Conservation (phyloP, 2,797 vertebrate genomes). For the Characodon lateralis region DNA sequence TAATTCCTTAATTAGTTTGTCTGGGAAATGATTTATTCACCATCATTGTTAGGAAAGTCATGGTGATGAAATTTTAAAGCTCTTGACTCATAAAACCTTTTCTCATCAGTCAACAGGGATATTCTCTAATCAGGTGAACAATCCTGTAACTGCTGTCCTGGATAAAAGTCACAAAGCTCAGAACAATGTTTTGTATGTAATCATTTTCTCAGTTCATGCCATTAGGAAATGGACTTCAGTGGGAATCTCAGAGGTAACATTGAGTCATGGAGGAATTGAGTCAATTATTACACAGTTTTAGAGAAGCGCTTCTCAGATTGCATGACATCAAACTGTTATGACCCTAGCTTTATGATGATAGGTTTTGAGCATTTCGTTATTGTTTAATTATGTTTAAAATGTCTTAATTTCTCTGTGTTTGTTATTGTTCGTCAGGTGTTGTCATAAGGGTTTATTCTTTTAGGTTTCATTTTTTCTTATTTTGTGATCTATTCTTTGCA, state of each 20-base stretch:
- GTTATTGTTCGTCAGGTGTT: too few relatives aligned
- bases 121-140: neutral
- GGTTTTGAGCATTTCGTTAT: neutral
- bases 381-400: neutral
- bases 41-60: neutral
- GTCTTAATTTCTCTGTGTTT: neutral
- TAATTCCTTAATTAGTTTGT: conserved; percentile 5
- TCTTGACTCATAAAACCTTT: neutral
- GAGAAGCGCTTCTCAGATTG: neutral
- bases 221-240: neutral
- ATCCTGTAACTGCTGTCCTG: neutral
- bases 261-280: neutral
- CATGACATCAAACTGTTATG: neutral
- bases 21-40: neutral
- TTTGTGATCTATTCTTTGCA: too few relatives aligned
- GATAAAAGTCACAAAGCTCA: neutral
- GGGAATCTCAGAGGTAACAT: neutral
- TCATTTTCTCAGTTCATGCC: neutral
- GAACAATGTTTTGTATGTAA: too few relatives aligned
- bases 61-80: neutral
- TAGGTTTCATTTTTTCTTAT: too few relatives aligned
- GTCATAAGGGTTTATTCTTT: too few relatives aligned
- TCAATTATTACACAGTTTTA: neutral
- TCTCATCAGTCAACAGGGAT: neutral
- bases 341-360: too few relatives aligned